Evolutionary conservation across 2,797 vertebrate genomes (phyloP).

Genomic region (Alectoris magna): DNA sequence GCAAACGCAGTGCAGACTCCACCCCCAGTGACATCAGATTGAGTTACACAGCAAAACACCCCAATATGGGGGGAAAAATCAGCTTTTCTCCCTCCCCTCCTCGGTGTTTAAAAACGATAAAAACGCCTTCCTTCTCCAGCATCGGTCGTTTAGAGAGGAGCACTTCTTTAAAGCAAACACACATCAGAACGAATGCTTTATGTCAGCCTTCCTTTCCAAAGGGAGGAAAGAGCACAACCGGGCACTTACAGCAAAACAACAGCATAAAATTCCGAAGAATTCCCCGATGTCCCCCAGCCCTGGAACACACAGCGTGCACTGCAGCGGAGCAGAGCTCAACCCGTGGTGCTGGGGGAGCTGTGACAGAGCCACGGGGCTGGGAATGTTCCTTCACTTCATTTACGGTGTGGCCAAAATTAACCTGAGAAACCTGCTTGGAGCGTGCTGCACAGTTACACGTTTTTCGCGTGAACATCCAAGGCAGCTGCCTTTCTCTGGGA

Average conservation of each 20-base stretch:
- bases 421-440: background rate
- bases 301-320: background rate
- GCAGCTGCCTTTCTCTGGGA: constrained; percentile 47
- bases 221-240: background rate
- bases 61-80: constrained; percentile 26
- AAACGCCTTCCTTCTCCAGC: background rate
- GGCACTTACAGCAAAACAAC: background rate
- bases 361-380: too few species aligned
- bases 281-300: background rate
- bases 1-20: constrained; percentile 60
- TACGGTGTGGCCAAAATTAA: background rate
- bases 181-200: background rate
- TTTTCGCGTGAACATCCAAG: constrained; percentile 46
- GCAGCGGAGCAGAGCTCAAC: background rate
- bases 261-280: background rate
- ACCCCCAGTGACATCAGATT: constrained; percentile 74
- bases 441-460: constrained; percentile 17
- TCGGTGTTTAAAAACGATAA: constrained; percentile 46
- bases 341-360: background rate
- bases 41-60: constrained; percentile 71
- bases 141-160: background rate
- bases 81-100: constrained; percentile 35
- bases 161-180: background rate
- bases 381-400: background rate
- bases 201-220: background rate